Evolutionary conservation across 2,113 vertebrate species (phyloP).

Genomic region (Gallinago media): DNA sequence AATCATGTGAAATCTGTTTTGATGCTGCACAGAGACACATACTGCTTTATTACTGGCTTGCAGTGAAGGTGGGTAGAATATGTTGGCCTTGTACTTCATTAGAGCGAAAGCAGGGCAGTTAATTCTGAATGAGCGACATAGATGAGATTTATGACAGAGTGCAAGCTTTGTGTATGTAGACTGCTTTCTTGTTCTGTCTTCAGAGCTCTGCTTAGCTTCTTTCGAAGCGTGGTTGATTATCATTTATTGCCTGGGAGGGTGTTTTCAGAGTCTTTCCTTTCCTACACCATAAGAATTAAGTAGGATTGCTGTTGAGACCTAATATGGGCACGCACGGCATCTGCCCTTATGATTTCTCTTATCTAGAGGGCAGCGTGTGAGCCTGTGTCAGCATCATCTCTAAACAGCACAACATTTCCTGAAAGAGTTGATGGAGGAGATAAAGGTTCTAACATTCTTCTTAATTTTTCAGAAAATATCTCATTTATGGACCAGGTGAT

Average conservation of each 20-base stretch:
- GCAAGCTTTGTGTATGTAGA: not conserved
- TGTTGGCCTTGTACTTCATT: not conserved
- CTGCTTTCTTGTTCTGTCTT: not conserved
- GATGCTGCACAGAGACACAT: constrained; percentile 59
- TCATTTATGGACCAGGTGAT: not conserved
- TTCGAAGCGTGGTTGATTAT: constrained; percentile 7
- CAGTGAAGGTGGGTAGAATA: constrained; percentile 18
- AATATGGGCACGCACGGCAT: not conserved
- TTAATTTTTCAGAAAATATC: not conserved
- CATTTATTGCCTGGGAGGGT: constrained; percentile 15
- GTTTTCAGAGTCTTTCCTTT: not conserved
- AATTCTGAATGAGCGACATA: not conserved
- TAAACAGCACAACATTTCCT: not conserved
- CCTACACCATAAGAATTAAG: not conserved
- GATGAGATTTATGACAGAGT: constrained; percentile 22
- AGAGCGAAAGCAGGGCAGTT: not conserved
- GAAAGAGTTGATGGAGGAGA: not conserved
- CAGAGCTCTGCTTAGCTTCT: constrained; percentile 42
- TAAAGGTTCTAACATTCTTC: not conserved
- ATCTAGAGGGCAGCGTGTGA: not conserved
- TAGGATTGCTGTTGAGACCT: not conserved
- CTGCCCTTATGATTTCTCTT: not conserved
- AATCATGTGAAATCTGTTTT: constrained; percentile 62
- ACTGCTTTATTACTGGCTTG: constrained; percentile 23
- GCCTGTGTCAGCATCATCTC: not conserved